Evolutionary conservation across 2,797 vertebrate species (phyloP).

Genomic region (Columba guinea): DNA sequence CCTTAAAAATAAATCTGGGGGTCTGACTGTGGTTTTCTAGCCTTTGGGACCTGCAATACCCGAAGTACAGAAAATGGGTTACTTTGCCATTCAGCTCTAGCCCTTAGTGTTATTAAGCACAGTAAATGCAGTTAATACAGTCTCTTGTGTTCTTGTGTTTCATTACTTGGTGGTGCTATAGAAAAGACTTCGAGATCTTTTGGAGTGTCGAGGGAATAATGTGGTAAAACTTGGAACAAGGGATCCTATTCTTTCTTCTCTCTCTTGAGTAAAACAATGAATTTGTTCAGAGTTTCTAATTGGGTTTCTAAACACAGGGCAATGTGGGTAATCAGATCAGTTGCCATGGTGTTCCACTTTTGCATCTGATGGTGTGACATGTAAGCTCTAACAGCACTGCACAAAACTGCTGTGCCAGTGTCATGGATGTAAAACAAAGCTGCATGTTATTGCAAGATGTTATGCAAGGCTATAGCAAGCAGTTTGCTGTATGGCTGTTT

Average conservation of each 20-base stretch:
- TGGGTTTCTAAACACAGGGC: neutral
- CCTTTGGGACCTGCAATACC: neutral
- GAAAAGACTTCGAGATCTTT: neutral
- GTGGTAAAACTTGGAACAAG: neutral
- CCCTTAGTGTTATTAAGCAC: neutral
- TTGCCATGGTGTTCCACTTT: conserved; percentile 42
- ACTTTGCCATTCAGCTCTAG: neutral
- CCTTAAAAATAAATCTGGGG: neutral
- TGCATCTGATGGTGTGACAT: neutral
- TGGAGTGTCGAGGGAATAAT: neutral
- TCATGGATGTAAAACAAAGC: neutral
- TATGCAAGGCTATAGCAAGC: neutral
- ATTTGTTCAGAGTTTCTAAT: neutral
- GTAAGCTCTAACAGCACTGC: neutral
- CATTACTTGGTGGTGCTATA: neutral
- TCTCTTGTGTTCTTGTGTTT: neutral
- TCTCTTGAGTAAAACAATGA: neutral
- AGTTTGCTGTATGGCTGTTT: neutral
- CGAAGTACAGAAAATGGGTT: neutral
- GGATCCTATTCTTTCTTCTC: neutral
- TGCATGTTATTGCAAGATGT: neutral
- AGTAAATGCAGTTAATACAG: neutral
- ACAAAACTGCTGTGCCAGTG: neutral
- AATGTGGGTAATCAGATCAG: conserved; percentile 27
- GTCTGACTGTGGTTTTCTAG: neutral